phyloP scores from a whole-genome alignment of 1,140 invertebrate genomes.

The Zaprionus tsacasi region DNA sequence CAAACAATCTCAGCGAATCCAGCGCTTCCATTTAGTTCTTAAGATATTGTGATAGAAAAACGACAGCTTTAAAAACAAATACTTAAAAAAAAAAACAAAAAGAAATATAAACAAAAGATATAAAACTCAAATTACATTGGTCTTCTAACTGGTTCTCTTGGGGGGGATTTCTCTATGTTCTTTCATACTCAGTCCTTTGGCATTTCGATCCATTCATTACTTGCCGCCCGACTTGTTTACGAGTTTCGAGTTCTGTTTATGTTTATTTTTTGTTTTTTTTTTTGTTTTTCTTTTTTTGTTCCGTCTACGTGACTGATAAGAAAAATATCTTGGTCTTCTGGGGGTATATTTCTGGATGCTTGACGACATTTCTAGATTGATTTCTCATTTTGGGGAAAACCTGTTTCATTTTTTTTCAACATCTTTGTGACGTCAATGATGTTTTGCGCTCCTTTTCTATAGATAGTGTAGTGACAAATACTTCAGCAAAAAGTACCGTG shows the following conservation, averaged over 20 bases:
- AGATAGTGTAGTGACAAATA: neutral
- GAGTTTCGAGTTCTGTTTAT: slow-evolving; percentile 27
- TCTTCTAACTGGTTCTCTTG: slow-evolving; percentile 50
- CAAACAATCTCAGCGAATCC: slow-evolving; percentile 64
- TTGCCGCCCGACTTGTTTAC: slow-evolving; percentile 40
- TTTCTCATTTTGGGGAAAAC: slow-evolving; percentile 18
- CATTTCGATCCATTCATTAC: slow-evolving; percentile 33
- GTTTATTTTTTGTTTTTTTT: neutral
- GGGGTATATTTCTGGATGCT: slow-evolving; percentile 25
- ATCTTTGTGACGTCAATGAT: slow-evolving; percentile 28
- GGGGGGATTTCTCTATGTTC: slow-evolving; percentile 4
- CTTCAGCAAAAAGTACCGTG: neutral
- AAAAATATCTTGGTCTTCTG: neutral
- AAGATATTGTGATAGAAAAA: slow-evolving; percentile 78
- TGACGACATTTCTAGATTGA: slow-evolving; percentile 26
- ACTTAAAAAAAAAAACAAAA: slow-evolving; percentile 29
- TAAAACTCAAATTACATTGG: slow-evolving; percentile 54
- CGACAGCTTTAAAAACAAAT: slow-evolving; percentile 68
- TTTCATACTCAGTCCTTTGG: slow-evolving; percentile 16
- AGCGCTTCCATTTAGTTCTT: slow-evolving; percentile 75
- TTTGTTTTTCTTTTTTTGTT: neutral
- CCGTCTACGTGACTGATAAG: slow-evolving; percentile 51
- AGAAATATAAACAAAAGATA: slow-evolving; percentile 49
- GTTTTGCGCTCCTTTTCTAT: neutral
- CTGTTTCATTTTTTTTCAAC: neutral